These are phyloP conservation scores for Loxodonta africana DNA, from an alignment of 2,113 vertebrate species.

Conservation along the genomic window DNA sequence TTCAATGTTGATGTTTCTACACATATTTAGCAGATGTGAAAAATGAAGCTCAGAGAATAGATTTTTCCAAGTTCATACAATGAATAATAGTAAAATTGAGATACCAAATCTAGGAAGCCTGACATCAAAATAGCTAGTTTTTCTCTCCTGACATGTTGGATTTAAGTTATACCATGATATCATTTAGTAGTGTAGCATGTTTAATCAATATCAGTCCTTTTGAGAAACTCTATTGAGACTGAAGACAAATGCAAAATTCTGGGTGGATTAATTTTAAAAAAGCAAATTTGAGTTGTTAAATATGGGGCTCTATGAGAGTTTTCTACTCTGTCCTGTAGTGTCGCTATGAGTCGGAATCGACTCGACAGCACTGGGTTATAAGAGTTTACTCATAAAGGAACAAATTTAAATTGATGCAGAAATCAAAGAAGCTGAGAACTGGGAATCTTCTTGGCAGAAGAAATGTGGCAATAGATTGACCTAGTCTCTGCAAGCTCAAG, in stretches of 20 bases:
- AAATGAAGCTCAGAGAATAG: not conserved
- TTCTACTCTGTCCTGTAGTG: no score
- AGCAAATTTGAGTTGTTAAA: not conserved
- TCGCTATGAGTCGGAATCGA: no score
- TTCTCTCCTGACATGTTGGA: not conserved
- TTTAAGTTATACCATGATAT: not conserved
- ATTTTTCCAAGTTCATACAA: not conserved
- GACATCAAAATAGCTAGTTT: rapidly evolving
- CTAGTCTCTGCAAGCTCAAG: not conserved
- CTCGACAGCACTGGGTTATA: not conserved
- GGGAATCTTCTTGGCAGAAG: not conserved
- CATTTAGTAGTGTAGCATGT: not conserved
- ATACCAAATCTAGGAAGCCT: not conserved
- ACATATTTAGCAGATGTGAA: not conserved
- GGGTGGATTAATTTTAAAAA: not conserved
- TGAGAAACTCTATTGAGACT: not conserved
- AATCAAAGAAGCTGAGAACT: no score
- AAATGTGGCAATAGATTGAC: no score
- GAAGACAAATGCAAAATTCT: not conserved
- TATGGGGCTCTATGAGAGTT: not conserved
- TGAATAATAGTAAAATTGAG: not conserved
- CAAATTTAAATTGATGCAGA: not conserved
- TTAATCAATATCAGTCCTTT: not conserved
- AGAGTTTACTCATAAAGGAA: not conserved
- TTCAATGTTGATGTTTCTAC: not conserved